phyloP scores from a whole-genome alignment of 2,113 vertebrate genomes.

The Delphinapterus leucas region DNA sequence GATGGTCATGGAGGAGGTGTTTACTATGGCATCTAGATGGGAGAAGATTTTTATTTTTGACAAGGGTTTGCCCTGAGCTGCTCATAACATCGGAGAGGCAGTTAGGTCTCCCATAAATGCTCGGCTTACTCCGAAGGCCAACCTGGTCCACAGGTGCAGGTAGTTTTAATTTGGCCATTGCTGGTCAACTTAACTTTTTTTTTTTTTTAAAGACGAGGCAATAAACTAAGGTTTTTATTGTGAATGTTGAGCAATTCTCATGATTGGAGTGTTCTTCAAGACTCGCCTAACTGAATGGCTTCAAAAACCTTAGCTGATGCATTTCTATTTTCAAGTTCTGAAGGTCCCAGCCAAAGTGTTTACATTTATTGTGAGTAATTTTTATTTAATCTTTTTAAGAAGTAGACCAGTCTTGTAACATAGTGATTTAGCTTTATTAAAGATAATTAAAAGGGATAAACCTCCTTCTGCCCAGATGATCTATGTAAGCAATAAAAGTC shows the following conservation, averaged over 20 bases:
- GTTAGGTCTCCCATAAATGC: background rate
- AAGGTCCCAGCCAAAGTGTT: background rate
- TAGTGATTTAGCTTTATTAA: constrained; percentile 52
- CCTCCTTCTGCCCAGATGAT: constrained; percentile 58
- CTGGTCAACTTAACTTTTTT: background rate
- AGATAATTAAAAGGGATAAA: constrained; percentile 61
- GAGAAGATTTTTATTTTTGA: background rate
- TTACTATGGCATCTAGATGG: background rate
- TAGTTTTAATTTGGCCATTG: background rate
- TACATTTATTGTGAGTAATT: constrained; percentile 38
- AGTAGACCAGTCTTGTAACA: constrained; percentile 7
- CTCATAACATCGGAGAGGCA: background rate
- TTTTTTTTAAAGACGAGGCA: background rate
- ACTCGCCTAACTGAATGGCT: background rate
- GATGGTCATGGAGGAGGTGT: background rate
- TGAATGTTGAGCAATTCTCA: background rate
- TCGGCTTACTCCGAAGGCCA: background rate
- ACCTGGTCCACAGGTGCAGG: background rate
- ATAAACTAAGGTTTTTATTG: background rate
- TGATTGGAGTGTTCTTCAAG: background rate
- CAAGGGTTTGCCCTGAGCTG: background rate
- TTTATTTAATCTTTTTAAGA: constrained; percentile 57
- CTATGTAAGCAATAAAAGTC: constrained; percentile 64
- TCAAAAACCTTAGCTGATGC: background rate
- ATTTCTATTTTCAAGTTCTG: background rate